These are phyloP conservation scores for Asarcornis scutulata DNA, from an alignment of 2,113 vertebrate genomes.

Conservation along the genomic window DNA sequence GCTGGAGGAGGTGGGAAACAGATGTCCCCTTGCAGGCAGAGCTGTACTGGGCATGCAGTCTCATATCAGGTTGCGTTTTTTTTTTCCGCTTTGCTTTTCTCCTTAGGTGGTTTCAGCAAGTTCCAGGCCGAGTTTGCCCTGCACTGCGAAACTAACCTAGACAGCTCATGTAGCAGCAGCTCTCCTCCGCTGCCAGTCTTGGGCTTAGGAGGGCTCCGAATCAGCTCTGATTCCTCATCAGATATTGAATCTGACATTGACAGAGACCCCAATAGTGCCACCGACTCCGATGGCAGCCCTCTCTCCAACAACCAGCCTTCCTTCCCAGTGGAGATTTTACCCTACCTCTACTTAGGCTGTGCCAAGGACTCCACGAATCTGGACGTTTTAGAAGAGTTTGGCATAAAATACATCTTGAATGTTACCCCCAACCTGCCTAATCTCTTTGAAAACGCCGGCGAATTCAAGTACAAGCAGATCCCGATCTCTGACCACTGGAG, in stretches of 20 bases:
- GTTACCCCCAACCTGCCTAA: slow-evolving; percentile 98
- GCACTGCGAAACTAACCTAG: slow-evolving; percentile 92
- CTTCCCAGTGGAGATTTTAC: slow-evolving; percentile 95
- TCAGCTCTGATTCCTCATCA: slow-evolving; percentile 94
- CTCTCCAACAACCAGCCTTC: slow-evolving; percentile 92
- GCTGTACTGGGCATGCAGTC: neutral
- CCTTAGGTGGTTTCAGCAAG: slow-evolving; percentile 92
- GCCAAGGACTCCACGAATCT: slow-evolving; percentile 98
- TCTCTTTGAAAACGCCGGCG: slow-evolving; percentile 96
- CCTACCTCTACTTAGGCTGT: slow-evolving; percentile 94
- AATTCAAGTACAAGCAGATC: slow-evolving; percentile 99
- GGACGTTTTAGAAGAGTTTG: slow-evolving; percentile 96
- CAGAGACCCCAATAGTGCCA: slow-evolving; percentile 90
- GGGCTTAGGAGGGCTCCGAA: slow-evolving; percentile 91
- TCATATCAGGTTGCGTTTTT: slow-evolving; percentile 34
- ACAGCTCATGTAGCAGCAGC: slow-evolving; percentile 85
- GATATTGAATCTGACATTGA: slow-evolving; percentile 97
- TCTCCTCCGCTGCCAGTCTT: slow-evolving; percentile 89
- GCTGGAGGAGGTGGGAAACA: neutral
- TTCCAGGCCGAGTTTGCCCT: slow-evolving; percentile 91
- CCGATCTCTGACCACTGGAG: slow-evolving; percentile 99
- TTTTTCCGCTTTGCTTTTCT: neutral
- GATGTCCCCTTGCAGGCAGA: neutral
- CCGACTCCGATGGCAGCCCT: slow-evolving; percentile 93
- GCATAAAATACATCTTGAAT: slow-evolving; percentile 99